These are phyloP conservation scores for Microctonus aethiopoides DNA, from an alignment of 2,888 invertebrate genomes.

Conservation along the genomic window DNA sequence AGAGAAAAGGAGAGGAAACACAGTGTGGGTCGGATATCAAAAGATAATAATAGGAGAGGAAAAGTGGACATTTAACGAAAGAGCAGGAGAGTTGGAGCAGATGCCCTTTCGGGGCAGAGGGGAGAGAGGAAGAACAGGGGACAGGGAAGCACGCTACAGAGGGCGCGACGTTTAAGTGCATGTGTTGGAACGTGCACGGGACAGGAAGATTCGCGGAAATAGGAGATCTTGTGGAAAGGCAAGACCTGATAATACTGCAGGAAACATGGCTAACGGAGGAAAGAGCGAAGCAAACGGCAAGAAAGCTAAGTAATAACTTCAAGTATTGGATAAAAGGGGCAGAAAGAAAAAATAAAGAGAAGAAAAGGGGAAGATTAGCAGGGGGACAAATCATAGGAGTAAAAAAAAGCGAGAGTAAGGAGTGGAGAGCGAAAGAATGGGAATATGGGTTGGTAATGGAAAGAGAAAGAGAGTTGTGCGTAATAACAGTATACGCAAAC, in stretches of 20 bases:
- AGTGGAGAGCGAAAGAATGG: neutral
- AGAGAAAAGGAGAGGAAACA: slow-evolving; percentile 4
- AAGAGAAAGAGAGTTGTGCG: neutral
- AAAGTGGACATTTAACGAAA: slow-evolving; percentile 25
- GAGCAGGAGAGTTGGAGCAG: slow-evolving; percentile 6
- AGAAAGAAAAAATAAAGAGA: neutral
- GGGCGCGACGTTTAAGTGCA: neutral
- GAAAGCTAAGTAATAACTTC: neutral
- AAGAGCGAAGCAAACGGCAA: neutral
- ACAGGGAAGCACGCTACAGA: neutral
- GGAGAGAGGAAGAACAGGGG: neutral
- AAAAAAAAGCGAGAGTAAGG: neutral
- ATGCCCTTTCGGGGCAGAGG: slow-evolving; percentile 19
- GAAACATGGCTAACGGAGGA: slow-evolving; percentile 29
- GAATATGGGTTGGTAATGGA: neutral
- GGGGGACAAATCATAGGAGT: slow-evolving; percentile 3
- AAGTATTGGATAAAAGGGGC: slow-evolving; percentile 12
- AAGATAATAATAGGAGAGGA: neutral
- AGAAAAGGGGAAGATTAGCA: neutral
- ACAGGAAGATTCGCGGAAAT: neutral
- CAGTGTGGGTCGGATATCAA: slow-evolving; percentile 2
- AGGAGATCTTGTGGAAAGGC: neutral
- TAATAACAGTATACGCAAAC: slow-evolving; percentile 5
- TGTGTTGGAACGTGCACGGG: slow-evolving; percentile 26
- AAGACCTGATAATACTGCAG: slow-evolving; percentile 26